phyloP scores from a whole-genome alignment of 2,888 invertebrate species.

The Pocota personata region DNA sequence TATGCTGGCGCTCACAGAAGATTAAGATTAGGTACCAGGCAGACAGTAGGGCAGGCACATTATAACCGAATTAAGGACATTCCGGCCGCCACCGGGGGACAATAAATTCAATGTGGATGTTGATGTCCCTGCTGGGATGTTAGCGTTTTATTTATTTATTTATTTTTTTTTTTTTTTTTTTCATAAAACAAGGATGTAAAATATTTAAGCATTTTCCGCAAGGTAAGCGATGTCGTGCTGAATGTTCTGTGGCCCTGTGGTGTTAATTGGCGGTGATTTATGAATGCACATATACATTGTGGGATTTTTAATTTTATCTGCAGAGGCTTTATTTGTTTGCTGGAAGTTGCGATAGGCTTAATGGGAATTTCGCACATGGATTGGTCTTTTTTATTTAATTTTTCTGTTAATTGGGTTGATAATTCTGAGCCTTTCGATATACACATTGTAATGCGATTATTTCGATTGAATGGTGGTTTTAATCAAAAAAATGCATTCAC shows the following conservation, averaged over 20 bases:
- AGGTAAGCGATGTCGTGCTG: neutral
- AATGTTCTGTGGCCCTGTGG: neutral
- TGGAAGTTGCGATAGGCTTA: neutral
- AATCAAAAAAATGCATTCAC: too few species aligned
- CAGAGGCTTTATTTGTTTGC: neutral
- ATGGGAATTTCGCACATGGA: neutral
- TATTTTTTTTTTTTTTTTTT: neutral
- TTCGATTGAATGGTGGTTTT: neutral
- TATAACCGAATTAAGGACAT: slow-evolving; percentile 45
- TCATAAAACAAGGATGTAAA: neutral
- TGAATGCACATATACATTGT: neutral
- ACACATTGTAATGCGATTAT: neutral
- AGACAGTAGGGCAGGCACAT: slow-evolving; percentile 2
- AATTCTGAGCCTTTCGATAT: neutral
- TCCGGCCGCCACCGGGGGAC: neutral
- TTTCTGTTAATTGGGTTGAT: neutral
- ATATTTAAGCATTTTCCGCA: neutral
- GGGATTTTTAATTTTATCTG: neutral
- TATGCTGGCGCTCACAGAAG: slow-evolving; percentile 8
- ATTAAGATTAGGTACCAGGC: slow-evolving; percentile 9
- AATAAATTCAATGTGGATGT: neutral
- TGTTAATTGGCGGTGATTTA: slow-evolving; percentile 2
- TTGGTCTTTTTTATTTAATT: neutral
- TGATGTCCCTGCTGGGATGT: neutral
- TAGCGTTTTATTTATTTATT: neutral